These are phyloP conservation scores for Squalus acanthias DNA, from an alignment of 2,797 vertebrate species.

Conservation along the genomic window DNA sequence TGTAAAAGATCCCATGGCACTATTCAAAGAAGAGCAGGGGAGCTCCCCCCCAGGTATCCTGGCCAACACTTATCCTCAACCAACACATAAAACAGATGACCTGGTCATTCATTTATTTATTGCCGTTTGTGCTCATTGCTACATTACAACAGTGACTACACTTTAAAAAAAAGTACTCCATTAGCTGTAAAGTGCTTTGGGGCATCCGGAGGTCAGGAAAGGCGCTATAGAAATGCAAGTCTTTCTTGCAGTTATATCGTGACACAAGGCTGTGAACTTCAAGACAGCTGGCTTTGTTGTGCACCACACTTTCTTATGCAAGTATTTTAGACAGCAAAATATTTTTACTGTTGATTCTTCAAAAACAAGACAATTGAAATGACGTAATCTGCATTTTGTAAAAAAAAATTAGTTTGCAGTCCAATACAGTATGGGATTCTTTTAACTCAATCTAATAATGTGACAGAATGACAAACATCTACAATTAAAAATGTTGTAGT, in stretches of 20 bases:
- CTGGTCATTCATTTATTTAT: background rate
- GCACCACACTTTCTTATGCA: background rate
- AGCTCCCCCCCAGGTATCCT: too few relatives aligned
- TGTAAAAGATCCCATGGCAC: background rate
- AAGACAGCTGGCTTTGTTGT: background rate
- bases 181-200: background rate
- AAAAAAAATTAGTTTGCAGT: background rate
- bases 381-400: background rate
- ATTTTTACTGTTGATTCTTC: background rate
- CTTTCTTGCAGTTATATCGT: background rate
- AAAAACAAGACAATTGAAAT: background rate
- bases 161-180: background rate
- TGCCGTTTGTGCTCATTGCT: too few relatives aligned
- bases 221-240: background rate
- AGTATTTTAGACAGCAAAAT: background rate
- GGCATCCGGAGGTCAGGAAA: background rate
- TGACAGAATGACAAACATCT: background rate
- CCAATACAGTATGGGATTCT: background rate
- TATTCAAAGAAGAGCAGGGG: background rate
- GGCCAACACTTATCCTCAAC: background rate
- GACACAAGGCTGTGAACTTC: background rate
- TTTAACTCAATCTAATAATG: background rate
- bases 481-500: background rate
- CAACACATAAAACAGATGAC: background rate
- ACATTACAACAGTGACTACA: background rate